Conservation (phyloP, 2,113 vertebrate genomes). For the Xenus cinereus region DNA sequence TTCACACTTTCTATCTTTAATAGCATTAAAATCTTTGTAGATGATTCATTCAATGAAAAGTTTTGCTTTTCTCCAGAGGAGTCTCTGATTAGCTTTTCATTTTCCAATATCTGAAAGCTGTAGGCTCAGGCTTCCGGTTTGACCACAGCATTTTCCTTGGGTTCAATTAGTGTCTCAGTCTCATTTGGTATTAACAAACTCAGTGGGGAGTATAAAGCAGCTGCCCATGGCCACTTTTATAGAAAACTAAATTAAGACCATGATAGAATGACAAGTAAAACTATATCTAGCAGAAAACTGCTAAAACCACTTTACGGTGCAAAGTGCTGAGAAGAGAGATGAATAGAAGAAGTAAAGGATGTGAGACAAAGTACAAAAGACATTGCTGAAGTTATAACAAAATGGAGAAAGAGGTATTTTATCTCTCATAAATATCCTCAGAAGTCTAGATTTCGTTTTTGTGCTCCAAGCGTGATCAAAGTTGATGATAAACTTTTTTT, state of each 20-base stretch:
- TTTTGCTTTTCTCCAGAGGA: background rate
- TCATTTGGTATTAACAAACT: background rate
- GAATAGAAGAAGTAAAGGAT: background rate
- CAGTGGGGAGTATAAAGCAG: background rate
- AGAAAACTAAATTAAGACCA: background rate
- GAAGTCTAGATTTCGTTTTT: background rate
- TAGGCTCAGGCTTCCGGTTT: background rate
- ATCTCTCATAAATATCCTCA: background rate
- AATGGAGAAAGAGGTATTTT: background rate
- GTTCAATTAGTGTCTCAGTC: background rate
- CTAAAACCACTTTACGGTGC: background rate
- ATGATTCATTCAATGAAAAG: background rate
- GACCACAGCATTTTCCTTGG: background rate
- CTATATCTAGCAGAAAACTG: background rate
- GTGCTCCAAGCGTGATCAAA: background rate
- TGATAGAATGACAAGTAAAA: background rate
- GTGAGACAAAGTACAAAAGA: background rate
- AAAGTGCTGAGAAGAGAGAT: background rate
- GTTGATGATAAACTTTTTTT: background rate
- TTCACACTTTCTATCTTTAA: background rate
- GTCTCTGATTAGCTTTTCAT: background rate
- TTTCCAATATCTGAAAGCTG: background rate
- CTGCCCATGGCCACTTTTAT: background rate
- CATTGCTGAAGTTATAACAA: background rate
- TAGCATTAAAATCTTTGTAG: background rate